Evolutionary conservation across 2,888 invertebrate genomes (phyloP).

Genomic region (Ceramica pisi): DNA sequence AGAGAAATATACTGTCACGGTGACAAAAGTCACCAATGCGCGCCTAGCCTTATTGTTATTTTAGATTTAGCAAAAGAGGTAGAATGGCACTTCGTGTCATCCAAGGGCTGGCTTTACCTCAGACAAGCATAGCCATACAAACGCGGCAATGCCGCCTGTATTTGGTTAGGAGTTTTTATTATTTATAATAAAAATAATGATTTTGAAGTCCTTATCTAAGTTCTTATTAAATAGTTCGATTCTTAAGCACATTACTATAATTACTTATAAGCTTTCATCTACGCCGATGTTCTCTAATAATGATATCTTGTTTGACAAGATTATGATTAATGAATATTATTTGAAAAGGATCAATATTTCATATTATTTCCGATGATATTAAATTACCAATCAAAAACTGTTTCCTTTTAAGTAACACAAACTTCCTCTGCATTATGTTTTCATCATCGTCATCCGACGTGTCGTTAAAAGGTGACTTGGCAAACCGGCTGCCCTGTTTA

Average conservation of each 20-base stretch:
- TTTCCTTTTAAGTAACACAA: slow-evolving; percentile 50
- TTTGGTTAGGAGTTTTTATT: too few species aligned
- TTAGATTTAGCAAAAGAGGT: slow-evolving; percentile 34
- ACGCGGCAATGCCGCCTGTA: too few species aligned
- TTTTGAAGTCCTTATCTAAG: slow-evolving; percentile 5
- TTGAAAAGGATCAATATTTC: slow-evolving; percentile 27
- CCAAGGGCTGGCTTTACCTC: too few species aligned
- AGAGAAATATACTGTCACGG: too few species aligned
- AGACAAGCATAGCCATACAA: too few species aligned
- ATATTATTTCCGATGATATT: slow-evolving; percentile 30
- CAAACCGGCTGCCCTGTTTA: slow-evolving; percentile 44
- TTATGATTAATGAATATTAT: slow-evolving; percentile 28
- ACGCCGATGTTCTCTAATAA: neutral
- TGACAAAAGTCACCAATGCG: too few species aligned
- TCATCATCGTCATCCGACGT: slow-evolving; percentile 34
- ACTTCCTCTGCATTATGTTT: slow-evolving; percentile 49
- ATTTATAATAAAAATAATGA: too few species aligned
- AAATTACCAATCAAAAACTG: slow-evolving; percentile 27
- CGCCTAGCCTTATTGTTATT: slow-evolving; percentile 63
- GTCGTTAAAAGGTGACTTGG: slow-evolving; percentile 45
- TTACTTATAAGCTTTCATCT: slow-evolving; percentile 16
- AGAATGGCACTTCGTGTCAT: neutral
- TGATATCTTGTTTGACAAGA: slow-evolving; percentile 2
- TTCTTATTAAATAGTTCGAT: slow-evolving; percentile 5
- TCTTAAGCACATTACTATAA: neutral